Conservation (phyloP, 2,888 invertebrate species). For the Nezara viridula region DNA sequence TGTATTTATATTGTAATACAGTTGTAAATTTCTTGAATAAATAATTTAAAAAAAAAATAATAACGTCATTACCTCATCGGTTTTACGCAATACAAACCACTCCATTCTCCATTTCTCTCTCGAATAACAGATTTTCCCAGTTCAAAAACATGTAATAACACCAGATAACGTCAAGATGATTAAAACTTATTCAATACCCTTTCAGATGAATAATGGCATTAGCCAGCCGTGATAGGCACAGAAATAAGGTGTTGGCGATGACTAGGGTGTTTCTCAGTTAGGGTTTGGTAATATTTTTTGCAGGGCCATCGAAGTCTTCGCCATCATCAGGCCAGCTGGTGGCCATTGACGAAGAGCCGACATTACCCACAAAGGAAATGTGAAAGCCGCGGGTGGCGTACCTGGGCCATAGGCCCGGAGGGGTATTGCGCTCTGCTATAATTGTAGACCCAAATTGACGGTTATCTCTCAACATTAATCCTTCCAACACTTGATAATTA, state of each 20-base stretch:
- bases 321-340: not conserved
- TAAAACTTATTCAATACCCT: not conserved
- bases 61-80: too few relatives aligned
- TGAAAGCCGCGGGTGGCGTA: slow-evolving; percentile 4
- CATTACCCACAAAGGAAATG: slow-evolving; percentile 37
- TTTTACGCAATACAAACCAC: too few relatives aligned
- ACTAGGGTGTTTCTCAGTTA: not conserved
- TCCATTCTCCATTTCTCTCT: too few relatives aligned
- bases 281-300: slow-evolving; percentile 29
- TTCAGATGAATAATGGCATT: not conserved
- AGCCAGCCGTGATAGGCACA: not conserved
- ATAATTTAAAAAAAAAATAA: too few relatives aligned
- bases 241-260: not conserved
- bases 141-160: not conserved
- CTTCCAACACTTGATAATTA: slow-evolving; percentile 40
- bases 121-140: too few relatives aligned
- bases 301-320: not conserved
- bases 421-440: slow-evolving; percentile 36
- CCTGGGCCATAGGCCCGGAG: not conserved
- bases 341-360: not conserved
- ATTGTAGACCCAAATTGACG: slow-evolving; percentile 31
- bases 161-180: not conserved
- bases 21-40: too few relatives aligned
- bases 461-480: slow-evolving; percentile 31
- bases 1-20: too few relatives aligned